A percentile compares a stretch with the other conserved stretches of the same genome.
Conservation (phyloP, 2,113 vertebrate species). For the Bothrops jararaca region DNA sequence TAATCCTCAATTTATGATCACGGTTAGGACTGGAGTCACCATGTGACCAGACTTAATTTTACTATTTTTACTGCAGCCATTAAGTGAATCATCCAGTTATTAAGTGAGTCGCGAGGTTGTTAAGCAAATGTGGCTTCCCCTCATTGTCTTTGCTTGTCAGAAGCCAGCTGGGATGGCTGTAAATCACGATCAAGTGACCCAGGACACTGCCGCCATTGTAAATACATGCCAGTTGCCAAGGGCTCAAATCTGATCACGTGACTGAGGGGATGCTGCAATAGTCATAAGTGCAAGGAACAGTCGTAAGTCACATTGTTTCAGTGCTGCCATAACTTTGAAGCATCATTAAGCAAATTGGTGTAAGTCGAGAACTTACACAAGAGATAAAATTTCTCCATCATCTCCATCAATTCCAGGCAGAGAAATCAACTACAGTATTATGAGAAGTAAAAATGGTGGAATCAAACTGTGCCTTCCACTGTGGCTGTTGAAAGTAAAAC, state of each 20-base stretch:
- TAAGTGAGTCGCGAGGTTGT: neutral
- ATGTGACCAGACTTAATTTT: neutral
- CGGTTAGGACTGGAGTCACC: neutral
- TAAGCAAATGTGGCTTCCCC: neutral
- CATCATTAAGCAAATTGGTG: too few relatives aligned
- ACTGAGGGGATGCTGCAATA: neutral
- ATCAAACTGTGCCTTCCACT: too few relatives aligned
- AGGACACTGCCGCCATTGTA: neutral
- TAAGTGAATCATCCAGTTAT: neutral
- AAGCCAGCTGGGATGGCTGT: neutral
- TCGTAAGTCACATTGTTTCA: neutral
- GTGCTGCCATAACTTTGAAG: neutral
- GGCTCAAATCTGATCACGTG: neutral
- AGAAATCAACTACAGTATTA: too few relatives aligned
- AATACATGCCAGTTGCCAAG: neutral
- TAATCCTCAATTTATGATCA: neutral
- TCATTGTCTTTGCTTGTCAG: neutral
- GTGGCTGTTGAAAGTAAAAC: neutral
- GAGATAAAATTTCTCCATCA: too few relatives aligned
- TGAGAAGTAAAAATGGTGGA: too few relatives aligned
- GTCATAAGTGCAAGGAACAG: neutral
- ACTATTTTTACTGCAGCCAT: neutral
- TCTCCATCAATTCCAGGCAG: too few relatives aligned
- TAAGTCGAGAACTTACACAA: too few relatives aligned
- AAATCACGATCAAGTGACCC: neutral